phyloP scores from a whole-genome alignment of 2,797 vertebrate species.

The Gadopsis marmoratus region DNA sequence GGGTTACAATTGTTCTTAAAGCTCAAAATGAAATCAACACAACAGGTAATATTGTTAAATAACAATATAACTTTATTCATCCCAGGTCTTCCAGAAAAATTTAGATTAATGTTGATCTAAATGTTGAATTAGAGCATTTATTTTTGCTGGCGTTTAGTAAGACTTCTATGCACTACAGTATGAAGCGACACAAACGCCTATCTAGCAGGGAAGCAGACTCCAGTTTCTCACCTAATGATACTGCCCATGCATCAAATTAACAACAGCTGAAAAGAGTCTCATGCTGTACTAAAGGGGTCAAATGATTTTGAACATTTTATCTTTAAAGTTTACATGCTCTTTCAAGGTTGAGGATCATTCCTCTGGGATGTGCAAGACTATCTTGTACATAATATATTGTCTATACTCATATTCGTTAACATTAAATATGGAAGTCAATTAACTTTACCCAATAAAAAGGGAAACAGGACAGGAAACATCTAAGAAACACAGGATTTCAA shows the following conservation, averaged over 20 bases:
- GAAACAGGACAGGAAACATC: not conserved
- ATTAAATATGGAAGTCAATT: not conserved
- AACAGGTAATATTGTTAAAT: not conserved
- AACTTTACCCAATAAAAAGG: not conserved
- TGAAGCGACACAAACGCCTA: not conserved
- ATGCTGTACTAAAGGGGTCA: not conserved
- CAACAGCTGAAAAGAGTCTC: not conserved
- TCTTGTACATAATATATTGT: not conserved
- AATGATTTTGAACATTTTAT: not conserved
- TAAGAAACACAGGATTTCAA: not conserved
- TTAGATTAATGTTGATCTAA: constrained; percentile 1
- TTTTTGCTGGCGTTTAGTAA: not conserved
- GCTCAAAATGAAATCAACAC: constrained; percentile 26
- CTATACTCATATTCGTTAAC: not conserved
- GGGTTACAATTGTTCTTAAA: constrained; percentile 21
- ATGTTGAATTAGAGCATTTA: not conserved
- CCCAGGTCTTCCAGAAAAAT: not conserved
- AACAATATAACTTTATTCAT: not conserved
- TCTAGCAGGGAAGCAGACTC: not conserved
- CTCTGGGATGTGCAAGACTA: not conserved
- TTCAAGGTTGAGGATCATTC: constrained; percentile 1
- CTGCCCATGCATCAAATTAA: not conserved
- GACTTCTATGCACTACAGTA: not conserved
- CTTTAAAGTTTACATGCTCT: not conserved
- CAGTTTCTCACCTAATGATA: not conserved